These are phyloP conservation scores for Himantopus leucocephalus DNA, from an alignment of 2,113 vertebrate species.

Conservation along the genomic window DNA sequence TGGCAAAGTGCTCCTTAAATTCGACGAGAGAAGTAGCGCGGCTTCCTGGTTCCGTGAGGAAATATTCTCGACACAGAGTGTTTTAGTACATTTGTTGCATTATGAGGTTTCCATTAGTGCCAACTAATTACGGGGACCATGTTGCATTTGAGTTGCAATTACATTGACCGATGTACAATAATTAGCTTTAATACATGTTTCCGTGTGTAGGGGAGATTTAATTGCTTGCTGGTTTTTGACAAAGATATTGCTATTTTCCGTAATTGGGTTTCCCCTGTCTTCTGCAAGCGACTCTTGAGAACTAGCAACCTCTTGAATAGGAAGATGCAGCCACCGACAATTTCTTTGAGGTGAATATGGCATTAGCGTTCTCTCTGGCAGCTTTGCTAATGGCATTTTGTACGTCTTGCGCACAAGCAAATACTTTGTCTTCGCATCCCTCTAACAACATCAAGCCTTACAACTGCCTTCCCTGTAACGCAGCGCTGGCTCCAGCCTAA, in stretches of 20 bases:
- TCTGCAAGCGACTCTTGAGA: not conserved
- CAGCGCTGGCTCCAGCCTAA: not conserved
- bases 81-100: not conserved
- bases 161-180: not conserved
- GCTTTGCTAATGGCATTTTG: not conserved
- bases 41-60: not conserved
- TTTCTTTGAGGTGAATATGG: not conserved
- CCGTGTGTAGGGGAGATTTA: not conserved
- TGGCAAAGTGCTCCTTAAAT: not conserved
- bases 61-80: accelerated
- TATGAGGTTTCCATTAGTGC: not conserved
- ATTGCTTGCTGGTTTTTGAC: not conserved
- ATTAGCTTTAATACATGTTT: not conserved
- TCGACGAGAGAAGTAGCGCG: accelerated
- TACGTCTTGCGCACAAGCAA: not conserved
- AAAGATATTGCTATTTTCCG: not conserved
- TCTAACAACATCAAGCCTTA: not conserved
- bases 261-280: not conserved
- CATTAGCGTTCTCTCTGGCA: not conserved
- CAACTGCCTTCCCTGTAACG: accelerated
- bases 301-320: not conserved
- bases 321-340: not conserved
- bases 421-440: not conserved
- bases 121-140: not conserved
- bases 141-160: not conserved